Conservation (phyloP, 2,888 invertebrate species). For the Torymus tubicola region DNA sequence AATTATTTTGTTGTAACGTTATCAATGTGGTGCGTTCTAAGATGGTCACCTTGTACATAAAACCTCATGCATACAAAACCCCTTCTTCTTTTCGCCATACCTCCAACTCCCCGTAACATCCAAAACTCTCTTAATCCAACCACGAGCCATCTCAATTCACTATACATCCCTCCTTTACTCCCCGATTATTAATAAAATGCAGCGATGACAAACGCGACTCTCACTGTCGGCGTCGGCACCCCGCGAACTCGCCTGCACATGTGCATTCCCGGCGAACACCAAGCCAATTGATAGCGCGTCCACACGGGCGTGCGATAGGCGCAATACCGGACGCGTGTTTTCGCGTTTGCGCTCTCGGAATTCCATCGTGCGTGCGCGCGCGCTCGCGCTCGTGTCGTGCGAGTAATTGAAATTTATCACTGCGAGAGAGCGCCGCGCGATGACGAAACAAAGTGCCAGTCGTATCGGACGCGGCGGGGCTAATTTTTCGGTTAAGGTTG, state of each 20-base stretch:
- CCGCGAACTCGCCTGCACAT: conserved; percentile 6
- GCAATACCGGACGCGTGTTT: conserved; percentile 45
- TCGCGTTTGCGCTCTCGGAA: conserved; percentile 21
- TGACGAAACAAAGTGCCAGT: conserved; percentile 20
- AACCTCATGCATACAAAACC: no score
- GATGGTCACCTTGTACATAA: no score
- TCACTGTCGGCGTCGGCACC: conserved; percentile 11
- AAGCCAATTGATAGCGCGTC: conserved; percentile 47
- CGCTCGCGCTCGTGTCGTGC: conserved; percentile 6
- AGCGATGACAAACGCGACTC: conserved; percentile 25
- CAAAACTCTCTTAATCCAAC: no score
- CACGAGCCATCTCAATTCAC: background rate
- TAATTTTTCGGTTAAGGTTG: background rate
- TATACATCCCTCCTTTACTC: no score
- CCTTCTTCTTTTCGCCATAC: no score
- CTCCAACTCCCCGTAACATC: no score
- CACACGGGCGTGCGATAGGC: conserved; percentile 42
- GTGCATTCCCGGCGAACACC: background rate
- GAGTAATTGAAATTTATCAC: conserved; percentile 51
- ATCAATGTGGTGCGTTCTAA: no score
- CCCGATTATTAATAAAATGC: background rate
- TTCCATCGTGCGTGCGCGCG: background rate
- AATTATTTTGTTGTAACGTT: no score
- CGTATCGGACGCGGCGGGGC: background rate
- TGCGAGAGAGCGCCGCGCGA: background rate